A percentile compares a stretch with the other conserved stretches of the same genome.
These are phyloP conservation scores for Philereme vetulata DNA, from an alignment of 2,888 invertebrate genomes.

Conservation along the genomic window DNA sequence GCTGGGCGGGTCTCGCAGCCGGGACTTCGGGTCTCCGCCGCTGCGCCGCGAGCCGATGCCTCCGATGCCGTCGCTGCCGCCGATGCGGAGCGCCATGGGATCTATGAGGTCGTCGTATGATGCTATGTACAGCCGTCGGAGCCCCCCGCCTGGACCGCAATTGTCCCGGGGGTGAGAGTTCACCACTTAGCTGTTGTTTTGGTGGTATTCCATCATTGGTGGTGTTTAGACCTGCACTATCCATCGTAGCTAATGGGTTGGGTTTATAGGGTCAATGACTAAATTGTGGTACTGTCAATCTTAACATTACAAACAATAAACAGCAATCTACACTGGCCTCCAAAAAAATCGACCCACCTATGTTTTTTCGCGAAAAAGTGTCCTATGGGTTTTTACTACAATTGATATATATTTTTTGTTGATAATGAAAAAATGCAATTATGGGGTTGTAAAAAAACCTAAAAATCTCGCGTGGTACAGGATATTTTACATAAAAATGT, in stretches of 20 bases:
- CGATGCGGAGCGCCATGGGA: conserved; percentile 85
- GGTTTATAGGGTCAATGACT: conserved; percentile 1
- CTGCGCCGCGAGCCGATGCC: conserved; percentile 91
- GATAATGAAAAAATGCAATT: too few relatives aligned
- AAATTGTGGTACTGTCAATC: too few relatives aligned
- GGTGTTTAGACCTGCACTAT: conserved; percentile 1
- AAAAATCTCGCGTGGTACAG: too few relatives aligned
- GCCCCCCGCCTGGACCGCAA: conserved; percentile 86
- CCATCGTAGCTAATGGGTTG: not conserved
- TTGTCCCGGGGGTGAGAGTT: conserved; percentile 79
- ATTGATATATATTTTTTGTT: too few relatives aligned
- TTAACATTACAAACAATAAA: too few relatives aligned
- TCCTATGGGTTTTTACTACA: too few relatives aligned
- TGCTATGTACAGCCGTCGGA: conserved; percentile 92
- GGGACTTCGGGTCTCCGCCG: conserved; percentile 89
- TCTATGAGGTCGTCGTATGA: conserved; percentile 90
- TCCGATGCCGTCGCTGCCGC: conserved; percentile 89
- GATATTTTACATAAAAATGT: too few relatives aligned
- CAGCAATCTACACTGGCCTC: too few relatives aligned
- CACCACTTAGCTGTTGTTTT: conserved; percentile 19
- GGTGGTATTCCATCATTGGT: conserved; percentile 16
- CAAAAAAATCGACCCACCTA: too few relatives aligned
- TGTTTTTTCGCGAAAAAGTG: too few relatives aligned
- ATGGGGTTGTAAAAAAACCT: too few relatives aligned
- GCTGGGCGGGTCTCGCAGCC: conserved; percentile 79